phyloP scores from a whole-genome alignment of 2,113 vertebrate species.

The Psettodes erumei region DNA sequence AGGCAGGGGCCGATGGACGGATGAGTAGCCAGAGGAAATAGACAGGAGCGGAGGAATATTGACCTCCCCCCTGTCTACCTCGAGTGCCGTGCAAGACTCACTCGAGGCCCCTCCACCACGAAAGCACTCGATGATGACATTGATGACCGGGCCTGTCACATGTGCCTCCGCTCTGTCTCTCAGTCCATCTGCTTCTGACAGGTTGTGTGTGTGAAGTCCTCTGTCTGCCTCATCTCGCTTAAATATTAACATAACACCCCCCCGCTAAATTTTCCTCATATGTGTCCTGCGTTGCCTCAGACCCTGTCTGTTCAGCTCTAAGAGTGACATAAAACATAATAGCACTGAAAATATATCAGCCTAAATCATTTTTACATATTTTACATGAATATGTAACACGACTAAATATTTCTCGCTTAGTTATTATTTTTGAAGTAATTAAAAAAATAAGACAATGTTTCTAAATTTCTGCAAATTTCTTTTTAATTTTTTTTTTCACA shows the following conservation, averaged over 20 bases:
- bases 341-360: too few relatives aligned
- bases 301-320: background rate
- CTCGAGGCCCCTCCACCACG: slow-evolving; percentile 16
- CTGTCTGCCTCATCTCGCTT: slow-evolving; percentile 1
- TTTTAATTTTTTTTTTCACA: too few relatives aligned
- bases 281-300: background rate
- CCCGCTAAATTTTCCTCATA: background rate
- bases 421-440: too few relatives aligned
- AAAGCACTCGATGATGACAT: slow-evolving; percentile 32
- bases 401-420: too few relatives aligned
- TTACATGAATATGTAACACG: too few relatives aligned
- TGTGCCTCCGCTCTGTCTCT: slow-evolving; percentile 29
- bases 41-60: slow-evolving; percentile 39
- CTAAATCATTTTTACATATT: too few relatives aligned
- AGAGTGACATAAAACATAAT: too few relatives aligned
- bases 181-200: slow-evolving; percentile 38
- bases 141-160: slow-evolving; percentile 44
- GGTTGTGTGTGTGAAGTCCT: slow-evolving; percentile 11
- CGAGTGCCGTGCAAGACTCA: slow-evolving; percentile 9
- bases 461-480: too few relatives aligned
- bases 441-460: too few relatives aligned
- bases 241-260: background rate
- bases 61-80: slow-evolving; percentile 19
- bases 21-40: slow-evolving; percentile 21
- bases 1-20: background rate